phyloP scores from a whole-genome alignment of 2,797 vertebrate genomes.

The Mormyrops attenuatus region DNA sequence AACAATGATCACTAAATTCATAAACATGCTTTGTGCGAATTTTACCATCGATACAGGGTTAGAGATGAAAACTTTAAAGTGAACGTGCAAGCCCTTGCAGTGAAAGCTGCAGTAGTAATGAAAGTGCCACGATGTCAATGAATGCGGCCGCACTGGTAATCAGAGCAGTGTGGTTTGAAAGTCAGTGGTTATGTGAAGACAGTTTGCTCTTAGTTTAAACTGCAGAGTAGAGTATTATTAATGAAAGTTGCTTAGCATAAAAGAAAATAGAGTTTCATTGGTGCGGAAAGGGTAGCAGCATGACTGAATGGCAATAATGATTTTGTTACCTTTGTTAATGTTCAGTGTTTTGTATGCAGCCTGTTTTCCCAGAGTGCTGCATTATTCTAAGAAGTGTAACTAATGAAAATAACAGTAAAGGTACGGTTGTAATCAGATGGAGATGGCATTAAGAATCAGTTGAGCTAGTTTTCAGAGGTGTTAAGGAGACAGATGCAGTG shows the following conservation, averaged over 20 bases:
- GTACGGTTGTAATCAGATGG: neutral
- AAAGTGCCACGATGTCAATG: neutral
- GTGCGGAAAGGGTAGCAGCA: neutral
- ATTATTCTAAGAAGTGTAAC: neutral
- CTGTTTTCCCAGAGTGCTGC: neutral
- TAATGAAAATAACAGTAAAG: neutral
- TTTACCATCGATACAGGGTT: neutral
- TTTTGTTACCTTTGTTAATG: neutral
- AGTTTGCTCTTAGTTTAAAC: neutral
- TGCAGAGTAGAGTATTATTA: neutral
- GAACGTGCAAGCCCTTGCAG: neutral
- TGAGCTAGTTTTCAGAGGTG: neutral
- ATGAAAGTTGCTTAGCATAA: neutral
- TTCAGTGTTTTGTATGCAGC: neutral
- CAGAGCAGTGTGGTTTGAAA: neutral
- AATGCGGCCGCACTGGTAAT: neutral
- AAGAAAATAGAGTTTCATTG: neutral
- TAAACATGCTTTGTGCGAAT: neutral
- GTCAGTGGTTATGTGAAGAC: neutral
- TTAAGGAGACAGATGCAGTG: neutral
- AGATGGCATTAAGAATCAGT: neutral
- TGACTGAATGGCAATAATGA: neutral
- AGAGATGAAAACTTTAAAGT: neutral
- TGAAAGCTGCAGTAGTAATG: neutral
- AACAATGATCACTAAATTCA: no score